Evolutionary conservation across 2,888 invertebrate genomes (phyloP).

Genomic region (Strigamia transsilvanica): DNA sequence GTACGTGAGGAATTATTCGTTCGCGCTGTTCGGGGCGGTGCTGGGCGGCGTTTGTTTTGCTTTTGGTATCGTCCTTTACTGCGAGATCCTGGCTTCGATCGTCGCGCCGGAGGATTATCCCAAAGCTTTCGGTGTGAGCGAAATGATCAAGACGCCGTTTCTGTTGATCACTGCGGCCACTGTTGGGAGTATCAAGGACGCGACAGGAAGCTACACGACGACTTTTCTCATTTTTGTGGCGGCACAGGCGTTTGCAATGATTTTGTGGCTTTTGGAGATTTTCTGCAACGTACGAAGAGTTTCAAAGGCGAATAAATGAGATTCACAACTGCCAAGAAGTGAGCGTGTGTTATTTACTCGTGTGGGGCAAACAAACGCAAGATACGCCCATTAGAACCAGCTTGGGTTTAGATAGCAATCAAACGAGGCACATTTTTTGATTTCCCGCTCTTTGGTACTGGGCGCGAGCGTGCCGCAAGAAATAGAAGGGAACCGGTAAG

Average conservation of each 20-base stretch:
- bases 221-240: background rate
- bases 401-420: too few species aligned
- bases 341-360: too few species aligned
- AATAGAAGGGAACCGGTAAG: too few species aligned
- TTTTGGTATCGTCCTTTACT: constrained; percentile 15
- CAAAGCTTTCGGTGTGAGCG: constrained; percentile 5
- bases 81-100: constrained; percentile 17
- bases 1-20: background rate
- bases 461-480: too few species aligned
- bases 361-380: too few species aligned
- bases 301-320: background rate
- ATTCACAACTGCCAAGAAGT: background rate
- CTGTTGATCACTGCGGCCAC: background rate
- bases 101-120: constrained; percentile 1
- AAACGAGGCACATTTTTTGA: too few species aligned
- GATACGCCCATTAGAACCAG: too few species aligned
- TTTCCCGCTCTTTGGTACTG: too few species aligned
- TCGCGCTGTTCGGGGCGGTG: background rate
- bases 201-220: background rate
- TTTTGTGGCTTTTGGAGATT: background rate
- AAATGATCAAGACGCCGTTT: constrained; percentile 36
- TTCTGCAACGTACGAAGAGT: background rate
- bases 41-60: constrained; percentile 32
- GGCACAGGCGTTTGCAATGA: background rate
- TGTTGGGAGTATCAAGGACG: constrained; percentile 16